Percentiles rank a stretch among this genome's conserved stretches.
These are phyloP conservation scores for Rhinogobio ventralis DNA, from an alignment of 2,797 vertebrate species.

Conservation along the genomic window DNA sequence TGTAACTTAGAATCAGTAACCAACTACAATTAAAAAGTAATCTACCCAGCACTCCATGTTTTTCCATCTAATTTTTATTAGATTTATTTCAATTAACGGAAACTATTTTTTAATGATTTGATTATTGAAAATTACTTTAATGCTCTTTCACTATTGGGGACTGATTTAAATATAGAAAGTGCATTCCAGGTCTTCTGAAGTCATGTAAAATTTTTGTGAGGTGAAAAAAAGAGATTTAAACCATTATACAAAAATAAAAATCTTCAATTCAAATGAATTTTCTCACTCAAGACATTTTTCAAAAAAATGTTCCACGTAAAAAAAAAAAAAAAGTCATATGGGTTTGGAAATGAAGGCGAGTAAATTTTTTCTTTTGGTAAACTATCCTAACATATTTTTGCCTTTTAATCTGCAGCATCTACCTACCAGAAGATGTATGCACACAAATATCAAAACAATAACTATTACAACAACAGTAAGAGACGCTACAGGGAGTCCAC, in stretches of 20 bases:
- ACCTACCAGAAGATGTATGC: slow-evolving; percentile 85
- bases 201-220: not conserved
- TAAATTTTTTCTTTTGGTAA: not conserved
- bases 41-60: not conserved
- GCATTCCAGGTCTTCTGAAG: not conserved
- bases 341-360: not conserved
- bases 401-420: slow-evolving; percentile 79
- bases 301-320: not conserved
- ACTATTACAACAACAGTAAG: slow-evolving; percentile 73
- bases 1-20: not conserved
- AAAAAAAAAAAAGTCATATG: too few relatives aligned
- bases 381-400: not conserved
- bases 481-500: slow-evolving; percentile 74
- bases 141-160: too few relatives aligned
- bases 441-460: slow-evolving; percentile 80
- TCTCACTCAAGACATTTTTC: not conserved
- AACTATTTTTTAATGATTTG: not conserved
- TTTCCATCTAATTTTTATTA: not conserved
- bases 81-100: not conserved
- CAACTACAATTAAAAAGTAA: not conserved
- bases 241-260: not conserved
- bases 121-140: not conserved
- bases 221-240: not conserved
- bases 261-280: not conserved
- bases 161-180: not conserved